phyloP scores from a whole-genome alignment of 2,797 vertebrate genomes.

The Perodicticus potto region DNA sequence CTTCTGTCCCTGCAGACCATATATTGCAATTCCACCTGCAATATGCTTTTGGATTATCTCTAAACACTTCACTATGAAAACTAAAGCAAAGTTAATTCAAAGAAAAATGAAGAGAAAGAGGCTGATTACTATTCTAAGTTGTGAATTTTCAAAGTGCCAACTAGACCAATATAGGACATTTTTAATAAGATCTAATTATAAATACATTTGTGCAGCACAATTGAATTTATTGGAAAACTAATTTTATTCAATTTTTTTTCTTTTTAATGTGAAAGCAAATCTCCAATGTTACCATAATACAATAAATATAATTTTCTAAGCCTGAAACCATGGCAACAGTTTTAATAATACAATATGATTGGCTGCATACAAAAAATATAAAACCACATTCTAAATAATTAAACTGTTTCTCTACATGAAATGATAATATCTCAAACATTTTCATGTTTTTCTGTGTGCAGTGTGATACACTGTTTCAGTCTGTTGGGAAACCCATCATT shows the following conservation, averaged over 20 bases:
- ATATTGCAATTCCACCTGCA: background rate
- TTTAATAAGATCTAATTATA: conserved; percentile 76
- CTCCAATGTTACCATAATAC: conserved; percentile 67
- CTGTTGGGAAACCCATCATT: conserved; percentile 79
- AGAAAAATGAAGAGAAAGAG: conserved; percentile 18
- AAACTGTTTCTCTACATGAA: conserved; percentile 83
- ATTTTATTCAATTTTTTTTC: conserved; percentile 66
- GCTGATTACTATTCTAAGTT: conserved; percentile 10
- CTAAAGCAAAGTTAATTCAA: conserved; percentile 4
- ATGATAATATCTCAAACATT: conserved; percentile 81
- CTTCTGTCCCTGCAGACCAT: background rate
- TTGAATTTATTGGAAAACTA: conserved; percentile 75
- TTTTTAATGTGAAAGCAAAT: conserved; percentile 71
- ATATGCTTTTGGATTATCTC: background rate
- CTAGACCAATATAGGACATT: conserved; percentile 15
- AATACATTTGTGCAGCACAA: conserved; percentile 58
- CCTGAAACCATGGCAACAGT: conserved; percentile 82
- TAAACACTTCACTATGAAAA: conserved; percentile 53
- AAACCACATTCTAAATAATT: conserved; percentile 84
- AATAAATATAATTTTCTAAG: conserved; percentile 82
- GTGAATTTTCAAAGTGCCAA: conserved; percentile 65
- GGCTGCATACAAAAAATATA: conserved; percentile 82
- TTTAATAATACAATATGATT: conserved; percentile 84
- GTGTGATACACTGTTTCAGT: conserved; percentile 66
- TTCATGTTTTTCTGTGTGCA: conserved; percentile 75